Evolutionary conservation across 2,113 vertebrate species (phyloP), one percentile per base, ranked within the genome.

Genomic region (Turdus rufiventris): DNA sequence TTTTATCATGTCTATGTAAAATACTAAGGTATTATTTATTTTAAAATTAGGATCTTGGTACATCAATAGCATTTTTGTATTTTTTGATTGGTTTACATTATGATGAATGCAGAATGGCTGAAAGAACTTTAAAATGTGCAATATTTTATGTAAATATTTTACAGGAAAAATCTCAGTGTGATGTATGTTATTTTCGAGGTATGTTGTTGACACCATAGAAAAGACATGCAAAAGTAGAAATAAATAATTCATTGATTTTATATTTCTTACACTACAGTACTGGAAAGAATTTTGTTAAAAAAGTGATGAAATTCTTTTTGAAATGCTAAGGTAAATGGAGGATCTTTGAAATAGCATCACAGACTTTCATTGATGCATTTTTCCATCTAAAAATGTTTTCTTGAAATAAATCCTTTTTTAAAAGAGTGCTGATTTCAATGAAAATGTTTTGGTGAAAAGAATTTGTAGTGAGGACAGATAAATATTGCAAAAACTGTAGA

Each of bases 121-220:
- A 76, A 56, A 45, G 92, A 96, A 88, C 42, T 91, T 96, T 91
- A 93, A 93, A 96, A 94, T 70, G 71, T 63, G 56, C 85, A 86
- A 84, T 96, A 75, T 97, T 97, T 93, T 73, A 88, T 87, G 88
- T 92, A 97, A 98, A 94, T 97, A 95, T 93, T 98, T 96, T 96
- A 91, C 82, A 96, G 96, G 80, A 72, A 94, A 97, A 93, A 91
- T 34, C 77, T 93, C 76, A 92, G 58, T 67, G 81, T 87, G 82
- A 76, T 95, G 28, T 42, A 89, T 95, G 58, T 96, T 96, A 88
- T 95, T 97, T 95, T 95, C 94, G 67, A 92, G 33, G 43, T 92
- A 36, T 86, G 82, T 67, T 84, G 31, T 87, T 95, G 94, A 33
- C 74, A 66, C 56, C 81, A 90, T 75, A 94, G 91, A 96, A 94